Percentiles rank a stretch among this genome's conserved stretches.
phyloP scores from a whole-genome alignment of 2,113 vertebrate genomes.

The Marmota monax region DNA sequence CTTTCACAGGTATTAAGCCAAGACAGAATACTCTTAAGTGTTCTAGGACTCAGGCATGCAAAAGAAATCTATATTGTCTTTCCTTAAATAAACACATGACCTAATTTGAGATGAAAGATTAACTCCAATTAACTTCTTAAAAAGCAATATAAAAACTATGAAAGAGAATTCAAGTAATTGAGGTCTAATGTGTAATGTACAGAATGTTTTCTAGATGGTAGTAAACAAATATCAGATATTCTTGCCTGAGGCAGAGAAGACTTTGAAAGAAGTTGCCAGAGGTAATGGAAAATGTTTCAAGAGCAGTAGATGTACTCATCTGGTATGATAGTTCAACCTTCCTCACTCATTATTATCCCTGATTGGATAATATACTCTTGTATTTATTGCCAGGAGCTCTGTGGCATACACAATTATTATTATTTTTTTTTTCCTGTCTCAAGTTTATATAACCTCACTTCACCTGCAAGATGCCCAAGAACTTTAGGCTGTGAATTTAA shows the following conservation, averaged over 20 bases:
- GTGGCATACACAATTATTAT: not conserved
- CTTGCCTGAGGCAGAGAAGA: not conserved
- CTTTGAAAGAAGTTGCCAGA: not conserved
- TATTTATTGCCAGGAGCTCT: not conserved
- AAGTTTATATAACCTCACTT: not conserved
- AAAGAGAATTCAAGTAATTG: slow-evolving; percentile 21
- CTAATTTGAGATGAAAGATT: slow-evolving; percentile 60
- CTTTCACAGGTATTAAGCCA: slow-evolving; percentile 1
- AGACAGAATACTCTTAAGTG: not conserved
- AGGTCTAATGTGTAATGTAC: not conserved
- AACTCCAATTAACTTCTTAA: slow-evolving; percentile 63
- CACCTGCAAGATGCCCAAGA: not conserved
- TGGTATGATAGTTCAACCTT: not conserved
- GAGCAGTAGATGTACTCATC: not conserved
- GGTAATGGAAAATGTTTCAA: not conserved
- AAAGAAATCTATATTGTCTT: slow-evolving; percentile 26
- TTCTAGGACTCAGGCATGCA: not conserved
- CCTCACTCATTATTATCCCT: not conserved
- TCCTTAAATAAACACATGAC: not conserved
- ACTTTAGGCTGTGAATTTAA: not conserved
- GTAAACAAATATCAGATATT: slow-evolving; percentile 37
- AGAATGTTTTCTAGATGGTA: not conserved
- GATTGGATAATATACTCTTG: not conserved
- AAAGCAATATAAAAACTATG: slow-evolving; percentile 41
- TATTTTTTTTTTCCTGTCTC: not conserved